These are phyloP conservation scores for Brachyrhaphis roseni DNA, from an alignment of 2,797 vertebrate species.

Conservation along the genomic window DNA sequence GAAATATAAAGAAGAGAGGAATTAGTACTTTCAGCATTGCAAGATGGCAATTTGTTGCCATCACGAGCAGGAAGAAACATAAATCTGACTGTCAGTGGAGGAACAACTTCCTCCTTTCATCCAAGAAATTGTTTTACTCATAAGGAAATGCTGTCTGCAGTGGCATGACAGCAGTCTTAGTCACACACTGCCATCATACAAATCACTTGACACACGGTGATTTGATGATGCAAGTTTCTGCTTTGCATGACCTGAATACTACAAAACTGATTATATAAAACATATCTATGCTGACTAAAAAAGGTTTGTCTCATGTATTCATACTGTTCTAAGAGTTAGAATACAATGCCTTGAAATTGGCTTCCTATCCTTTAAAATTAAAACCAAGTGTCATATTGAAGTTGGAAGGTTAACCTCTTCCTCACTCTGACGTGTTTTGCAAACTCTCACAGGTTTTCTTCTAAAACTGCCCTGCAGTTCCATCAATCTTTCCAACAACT, in stretches of 20 bases:
- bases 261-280: neutral
- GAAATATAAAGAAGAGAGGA: slow-evolving; percentile 11
- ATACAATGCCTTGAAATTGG: neutral
- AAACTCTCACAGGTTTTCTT: neutral
- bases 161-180: slow-evolving; percentile 9
- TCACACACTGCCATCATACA: slow-evolving; percentile 1
- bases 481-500: neutral
- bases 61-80: slow-evolving; percentile 39
- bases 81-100: slow-evolving; percentile 18
- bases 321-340: neutral
- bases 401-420: neutral
- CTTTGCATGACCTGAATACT: slow-evolving; percentile 4
- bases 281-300: neutral
- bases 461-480: neutral
- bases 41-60: slow-evolving; percentile 8
- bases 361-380: neutral
- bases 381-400: neutral
- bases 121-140: slow-evolving; percentile 18
- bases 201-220: slow-evolving; percentile 44
- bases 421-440: neutral
- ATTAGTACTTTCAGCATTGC: neutral
- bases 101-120: slow-evolving; percentile 38
- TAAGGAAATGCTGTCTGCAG: slow-evolving; percentile 4
- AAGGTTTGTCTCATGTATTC: neutral
- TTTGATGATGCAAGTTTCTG: neutral